Percentiles rank a stretch among this genome's conserved stretches.
Evolutionary conservation across 1,140 invertebrate genomes (phyloP).

Genomic region (Leptestheria dahalacensis): DNA sequence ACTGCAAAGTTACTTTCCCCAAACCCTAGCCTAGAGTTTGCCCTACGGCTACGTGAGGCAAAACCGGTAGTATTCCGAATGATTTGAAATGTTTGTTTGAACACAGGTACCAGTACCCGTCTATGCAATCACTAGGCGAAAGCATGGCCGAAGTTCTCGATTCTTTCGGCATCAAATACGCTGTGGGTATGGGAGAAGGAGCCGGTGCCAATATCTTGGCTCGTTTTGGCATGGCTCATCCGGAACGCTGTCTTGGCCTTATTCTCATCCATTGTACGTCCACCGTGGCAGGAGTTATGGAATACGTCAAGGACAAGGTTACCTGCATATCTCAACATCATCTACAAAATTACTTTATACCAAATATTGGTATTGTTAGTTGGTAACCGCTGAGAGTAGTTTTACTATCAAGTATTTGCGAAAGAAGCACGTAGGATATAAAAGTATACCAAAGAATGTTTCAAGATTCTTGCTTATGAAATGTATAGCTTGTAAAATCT

Average conservation of each 20-base stretch:
- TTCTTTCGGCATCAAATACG: slow-evolving; percentile 58
- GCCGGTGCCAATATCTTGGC: slow-evolving; percentile 77
- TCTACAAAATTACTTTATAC: too few relatives aligned
- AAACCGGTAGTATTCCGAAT: neutral
- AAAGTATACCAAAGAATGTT: too few relatives aligned
- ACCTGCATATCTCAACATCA: too few relatives aligned
- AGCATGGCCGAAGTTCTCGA: slow-evolving; percentile 67
- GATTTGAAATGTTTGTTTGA: neutral
- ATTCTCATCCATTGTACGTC: slow-evolving; percentile 76
- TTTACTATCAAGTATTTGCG: too few relatives aligned
- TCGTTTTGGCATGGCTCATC: slow-evolving; percentile 64
- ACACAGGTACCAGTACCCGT: slow-evolving; percentile 58
- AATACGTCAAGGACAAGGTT: slow-evolving; percentile 71
- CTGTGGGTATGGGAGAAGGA: slow-evolving; percentile 72
- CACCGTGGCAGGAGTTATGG: slow-evolving; percentile 69
- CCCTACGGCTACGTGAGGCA: neutral
- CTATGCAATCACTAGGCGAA: slow-evolving; percentile 65
- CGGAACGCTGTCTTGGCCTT: slow-evolving; percentile 54
- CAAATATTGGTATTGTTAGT: too few relatives aligned
- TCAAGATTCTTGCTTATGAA: too few relatives aligned
- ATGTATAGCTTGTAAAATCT: too few relatives aligned
- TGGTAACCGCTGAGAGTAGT: too few relatives aligned
- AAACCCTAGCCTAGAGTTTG: neutral
- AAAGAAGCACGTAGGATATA: too few relatives aligned
- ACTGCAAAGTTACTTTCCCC: neutral